Base-by-base conservation (phyloP, 2,888 invertebrate species). In the Orchestes rusci region DNA sequence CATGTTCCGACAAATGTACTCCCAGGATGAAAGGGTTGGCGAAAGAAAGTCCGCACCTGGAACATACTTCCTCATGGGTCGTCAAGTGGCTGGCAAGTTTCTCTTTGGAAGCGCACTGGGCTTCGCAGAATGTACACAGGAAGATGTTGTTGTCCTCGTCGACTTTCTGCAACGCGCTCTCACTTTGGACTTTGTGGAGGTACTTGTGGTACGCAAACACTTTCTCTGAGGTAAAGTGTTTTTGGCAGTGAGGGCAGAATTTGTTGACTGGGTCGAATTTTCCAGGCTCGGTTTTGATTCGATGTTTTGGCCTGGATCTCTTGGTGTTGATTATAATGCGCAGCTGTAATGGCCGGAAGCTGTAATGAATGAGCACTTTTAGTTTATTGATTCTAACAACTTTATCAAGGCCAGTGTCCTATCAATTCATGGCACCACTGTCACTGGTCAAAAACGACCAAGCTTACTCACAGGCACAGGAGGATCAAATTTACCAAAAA, bases 11-110 rank as follows among this genome's bases (percentile, higher is more conserved):
- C 42, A 60, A 53, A 50, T 68, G 68, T 4, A 58, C 53, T 4
- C 62, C 59, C 45, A 60, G 63, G 34, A 64, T 59, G 47, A 64
- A 64, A 1, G 63, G 55, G 30, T 60, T 60, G 15, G 61, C 57
- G 46, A 65, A 67, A 17, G 51, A 53, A 23, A 59, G 49, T 19
- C 59, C 49, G 42, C 68, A 68, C n/a, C 54, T 52, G 4, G 57
- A 51, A 41, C 68, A 68, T 0, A 73, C 73, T 50, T 75, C 78
- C 18, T 43, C 36, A 28, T 68, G 52, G 10, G 46, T 42, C 19
- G 37, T 19, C 1, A 53, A 44, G 33, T 57, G 57, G 13, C 32
- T 46, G 2, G 37, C 39, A 8, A 53, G 45, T 35, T 52, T 48
- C 12, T 51, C 45, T 7, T 45, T 29, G n/a, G 39, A 42, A 8